Evolutionary conservation across 2,113 vertebrate genomes (phyloP).

Genomic region (Felis catus): F.catus_Fca126_mat1.0 CM031416.1:44399001-44399500

Average conservation of each 20-base stretch:
- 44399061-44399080: slow-evolving; percentile 85
- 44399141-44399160: slow-evolving; percentile 90
- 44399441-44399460: slow-evolving; percentile 92
- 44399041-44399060: slow-evolving; percentile 88
- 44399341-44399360: slow-evolving; percentile 43
- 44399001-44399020: slow-evolving; percentile 91
- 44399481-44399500: slow-evolving; percentile 80
- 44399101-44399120: slow-evolving; percentile 38
- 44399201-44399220: slow-evolving; percentile 72
- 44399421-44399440: slow-evolving; percentile 88
- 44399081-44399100: slow-evolving; percentile 87
- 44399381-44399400: slow-evolving; percentile 84
- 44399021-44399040: slow-evolving; percentile 91
- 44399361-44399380: slow-evolving; percentile 74
- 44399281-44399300: slow-evolving; percentile 81
- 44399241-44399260: slow-evolving; percentile 92
- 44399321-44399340: slow-evolving; percentile 89
- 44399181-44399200: slow-evolving; percentile 91
- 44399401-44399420: slow-evolving; percentile 82
- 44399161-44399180: slow-evolving; percentile 90
- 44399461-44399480: slow-evolving; percentile 80
- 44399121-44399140: slow-evolving; percentile 77
- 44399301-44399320: slow-evolving; percentile 84
- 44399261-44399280: slow-evolving; percentile 81
- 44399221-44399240: slow-evolving; percentile 90